These are phyloP conservation scores for Drosophila nr. fundita DNA, from an alignment of 2,888 invertebrate genomes.

Conservation along the genomic window DNA sequence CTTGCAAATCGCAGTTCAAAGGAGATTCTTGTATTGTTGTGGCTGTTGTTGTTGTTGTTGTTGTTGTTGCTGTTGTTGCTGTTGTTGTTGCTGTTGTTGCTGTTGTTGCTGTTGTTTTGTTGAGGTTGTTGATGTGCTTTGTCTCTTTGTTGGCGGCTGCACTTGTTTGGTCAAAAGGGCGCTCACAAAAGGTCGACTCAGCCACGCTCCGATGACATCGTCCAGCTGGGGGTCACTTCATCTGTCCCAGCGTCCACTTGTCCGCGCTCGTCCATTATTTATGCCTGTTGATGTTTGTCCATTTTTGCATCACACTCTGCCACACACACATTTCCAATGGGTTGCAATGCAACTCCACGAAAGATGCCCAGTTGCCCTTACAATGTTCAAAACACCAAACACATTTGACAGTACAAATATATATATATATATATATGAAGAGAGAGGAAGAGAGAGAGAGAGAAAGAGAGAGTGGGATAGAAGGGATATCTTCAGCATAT, in stretches of 20 bases:
- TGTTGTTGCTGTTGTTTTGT: constrained; percentile 19
- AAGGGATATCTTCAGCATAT: neutral
- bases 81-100: constrained; percentile 5
- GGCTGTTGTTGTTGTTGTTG: constrained; percentile 6
- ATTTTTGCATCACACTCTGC: constrained; percentile 58
- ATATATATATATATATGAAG: neutral
- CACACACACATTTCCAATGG: constrained; percentile 7
- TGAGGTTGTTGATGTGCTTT: constrained; percentile 56
- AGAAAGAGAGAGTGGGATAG: neutral
- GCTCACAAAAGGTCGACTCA: constrained; percentile 64
- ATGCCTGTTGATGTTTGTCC: constrained; percentile 65
- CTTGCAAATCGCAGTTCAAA: constrained; percentile 68
- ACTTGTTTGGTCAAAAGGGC: constrained; percentile 76
- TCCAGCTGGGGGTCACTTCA: constrained; percentile 21
- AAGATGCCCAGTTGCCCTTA: neutral
- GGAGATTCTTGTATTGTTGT: constrained; percentile 57
- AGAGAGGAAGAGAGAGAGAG: neutral
- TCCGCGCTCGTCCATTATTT: constrained; percentile 59
- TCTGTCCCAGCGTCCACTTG: neutral
- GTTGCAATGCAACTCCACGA: neutral
- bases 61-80: constrained; percentile 15
- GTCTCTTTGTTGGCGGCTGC: constrained; percentile 60
- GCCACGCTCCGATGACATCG: constrained; percentile 24
- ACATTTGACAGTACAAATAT: too few relatives aligned
- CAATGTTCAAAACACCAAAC: neutral